A percentile compares a stretch with the other conserved stretches of the same genome.
Conservation (phyloP, 2,888 invertebrate genomes). For the Catocala sponsa region DNA sequence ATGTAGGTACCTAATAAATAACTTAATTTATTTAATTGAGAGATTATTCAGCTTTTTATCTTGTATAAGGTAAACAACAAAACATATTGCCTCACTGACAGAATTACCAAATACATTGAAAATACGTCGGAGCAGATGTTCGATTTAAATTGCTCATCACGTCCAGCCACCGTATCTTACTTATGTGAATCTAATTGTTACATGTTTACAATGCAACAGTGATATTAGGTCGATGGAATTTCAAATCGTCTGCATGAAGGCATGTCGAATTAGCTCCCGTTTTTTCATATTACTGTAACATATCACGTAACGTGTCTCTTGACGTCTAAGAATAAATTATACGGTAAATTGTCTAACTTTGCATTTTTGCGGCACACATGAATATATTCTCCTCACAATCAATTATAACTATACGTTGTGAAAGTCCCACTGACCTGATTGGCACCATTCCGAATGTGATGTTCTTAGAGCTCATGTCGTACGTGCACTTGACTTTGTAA, state of each 20-base stretch:
- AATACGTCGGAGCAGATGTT: constrained; percentile 51
- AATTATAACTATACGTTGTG: constrained; percentile 40
- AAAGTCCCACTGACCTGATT: constrained; percentile 90
- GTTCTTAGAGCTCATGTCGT: constrained; percentile 98
- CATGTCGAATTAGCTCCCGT: constrained; percentile 60
- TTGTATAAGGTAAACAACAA: too few relatives aligned
- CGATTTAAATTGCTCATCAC: constrained; percentile 64
- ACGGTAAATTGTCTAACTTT: constrained; percentile 54
- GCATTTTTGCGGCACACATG: constrained; percentile 54
- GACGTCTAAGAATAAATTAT: constrained; percentile 64
- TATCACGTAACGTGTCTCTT: constrained; percentile 66
- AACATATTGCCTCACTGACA: constrained; percentile 45
- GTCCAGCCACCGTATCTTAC: constrained; percentile 52
- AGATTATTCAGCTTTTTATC: too few relatives aligned
- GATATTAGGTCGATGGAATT: constrained; percentile 68
- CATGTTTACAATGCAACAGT: constrained; percentile 66
- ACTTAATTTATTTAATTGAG: too few relatives aligned
- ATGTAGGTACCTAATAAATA: constrained; percentile 17
- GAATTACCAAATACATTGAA: constrained; percentile 32
- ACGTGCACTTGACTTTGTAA: constrained; percentile 98
- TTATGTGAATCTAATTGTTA: constrained; percentile 70
- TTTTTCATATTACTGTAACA: constrained; percentile 63
- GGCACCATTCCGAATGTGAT: constrained; percentile 99
- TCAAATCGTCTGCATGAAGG: constrained; percentile 63
- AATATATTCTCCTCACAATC: constrained; percentile 46